Evolutionary conservation across 2,113 vertebrate genomes (phyloP).

Genomic region (Vulpes vulpes): DNA sequence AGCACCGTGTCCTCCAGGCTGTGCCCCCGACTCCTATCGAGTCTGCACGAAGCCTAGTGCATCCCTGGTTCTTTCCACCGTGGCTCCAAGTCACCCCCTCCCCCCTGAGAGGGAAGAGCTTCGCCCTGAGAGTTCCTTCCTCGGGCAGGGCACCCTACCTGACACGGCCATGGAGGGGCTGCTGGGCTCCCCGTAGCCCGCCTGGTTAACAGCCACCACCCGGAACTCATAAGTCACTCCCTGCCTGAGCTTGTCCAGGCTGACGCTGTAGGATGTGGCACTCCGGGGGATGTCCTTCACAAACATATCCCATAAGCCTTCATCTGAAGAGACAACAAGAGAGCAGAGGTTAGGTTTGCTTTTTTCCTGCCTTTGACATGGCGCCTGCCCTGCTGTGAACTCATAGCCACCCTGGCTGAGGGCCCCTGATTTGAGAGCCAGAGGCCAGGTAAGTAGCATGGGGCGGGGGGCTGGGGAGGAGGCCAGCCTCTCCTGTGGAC

Average conservation of each 20-base stretch:
- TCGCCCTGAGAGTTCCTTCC: fast-evolving
- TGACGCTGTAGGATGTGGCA: conserved; percentile 92
- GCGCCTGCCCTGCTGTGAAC: fast-evolving
- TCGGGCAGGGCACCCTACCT: conserved; percentile 87
- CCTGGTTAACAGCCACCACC: conserved; percentile 94
- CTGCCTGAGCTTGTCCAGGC: conserved; percentile 92
- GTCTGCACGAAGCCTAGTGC: fast-evolving
- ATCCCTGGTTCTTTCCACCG: neutral
- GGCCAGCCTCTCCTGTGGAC: fast-evolving
- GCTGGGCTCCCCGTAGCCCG: conserved; percentile 97
- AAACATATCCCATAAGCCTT: conserved; percentile 97
- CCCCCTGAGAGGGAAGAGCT: neutral
- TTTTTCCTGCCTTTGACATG: fast-evolving
- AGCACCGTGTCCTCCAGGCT: fast-evolving
- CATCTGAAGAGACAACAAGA: conserved; percentile 88
- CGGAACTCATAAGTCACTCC: conserved; percentile 97
- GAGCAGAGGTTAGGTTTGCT: neutral
- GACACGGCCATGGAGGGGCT: conserved; percentile 92
- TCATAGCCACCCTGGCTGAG: fast-evolving
- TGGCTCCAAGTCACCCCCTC: fast-evolving
- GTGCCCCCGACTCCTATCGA: fast-evolving
- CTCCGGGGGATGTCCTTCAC: conserved; percentile 92
- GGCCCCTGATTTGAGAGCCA: fast-evolving
- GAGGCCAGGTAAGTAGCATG: neutral
- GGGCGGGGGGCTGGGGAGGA: neutral